Conservation (phyloP, 2,888 invertebrate species). For the Spicauda simplicius region DNA sequence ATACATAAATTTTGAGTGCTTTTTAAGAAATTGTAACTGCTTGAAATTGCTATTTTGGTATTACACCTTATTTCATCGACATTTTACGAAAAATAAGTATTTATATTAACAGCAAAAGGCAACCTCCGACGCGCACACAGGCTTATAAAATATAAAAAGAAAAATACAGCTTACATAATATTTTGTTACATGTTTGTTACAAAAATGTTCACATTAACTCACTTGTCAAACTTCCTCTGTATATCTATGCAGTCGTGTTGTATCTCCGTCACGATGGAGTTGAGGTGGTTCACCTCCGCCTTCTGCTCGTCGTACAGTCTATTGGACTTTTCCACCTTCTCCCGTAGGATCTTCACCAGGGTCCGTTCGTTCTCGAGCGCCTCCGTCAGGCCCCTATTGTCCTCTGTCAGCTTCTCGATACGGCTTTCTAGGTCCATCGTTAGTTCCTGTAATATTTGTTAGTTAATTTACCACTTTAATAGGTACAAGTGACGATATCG, state of each 20-base stretch:
- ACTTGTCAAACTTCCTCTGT: slow-evolving; percentile 77
- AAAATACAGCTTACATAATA: no score
- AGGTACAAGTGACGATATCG: neutral
- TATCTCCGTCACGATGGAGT: slow-evolving; percentile 71
- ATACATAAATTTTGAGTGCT: no score
- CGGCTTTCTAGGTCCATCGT: slow-evolving; percentile 72
- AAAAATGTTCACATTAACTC: slow-evolving; percentile 49
- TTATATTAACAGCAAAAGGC: no score
- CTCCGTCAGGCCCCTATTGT: slow-evolving; percentile 75
- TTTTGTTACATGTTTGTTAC: no score
- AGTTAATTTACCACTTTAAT: neutral
- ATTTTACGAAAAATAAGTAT: no score
- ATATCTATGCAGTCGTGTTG: slow-evolving; percentile 73
- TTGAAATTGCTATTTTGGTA: no score
- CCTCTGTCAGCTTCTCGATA: slow-evolving; percentile 75
- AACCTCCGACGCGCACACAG: no score
- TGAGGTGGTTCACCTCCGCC: slow-evolving; percentile 73
- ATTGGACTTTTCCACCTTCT: slow-evolving; percentile 79
- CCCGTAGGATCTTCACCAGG: slow-evolving; percentile 75
- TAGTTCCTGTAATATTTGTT: slow-evolving; percentile 61
- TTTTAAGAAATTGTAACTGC: no score
- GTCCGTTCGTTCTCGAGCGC: slow-evolving; percentile 83
- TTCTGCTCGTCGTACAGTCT: slow-evolving; percentile 79
- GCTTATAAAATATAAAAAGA: no score
- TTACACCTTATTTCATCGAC: no score